Percentiles rank a stretch among this genome's conserved stretches.
Evolutionary conservation across 2,888 invertebrate genomes (phyloP).

Genomic region (Miltochrista miniata): DNA sequence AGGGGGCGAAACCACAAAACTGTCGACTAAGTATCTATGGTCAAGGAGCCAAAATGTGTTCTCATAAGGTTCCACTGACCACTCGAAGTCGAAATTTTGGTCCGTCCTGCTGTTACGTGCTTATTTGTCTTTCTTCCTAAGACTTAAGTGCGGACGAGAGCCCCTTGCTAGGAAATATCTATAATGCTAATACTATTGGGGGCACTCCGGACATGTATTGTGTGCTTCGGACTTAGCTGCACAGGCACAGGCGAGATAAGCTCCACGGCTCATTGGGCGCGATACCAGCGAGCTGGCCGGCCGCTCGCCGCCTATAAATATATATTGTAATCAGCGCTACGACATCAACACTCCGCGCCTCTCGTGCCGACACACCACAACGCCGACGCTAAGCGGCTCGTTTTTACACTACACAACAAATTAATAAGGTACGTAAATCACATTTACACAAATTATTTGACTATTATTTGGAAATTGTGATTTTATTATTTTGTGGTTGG

Average conservation of each 20-base stretch:
- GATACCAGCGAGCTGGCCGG: slow-evolving; percentile 13
- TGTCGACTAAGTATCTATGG: too few species aligned
- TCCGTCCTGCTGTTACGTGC: too few species aligned
- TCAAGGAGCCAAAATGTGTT: too few species aligned
- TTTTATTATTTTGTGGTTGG: too few species aligned
- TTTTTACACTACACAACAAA: neutral
- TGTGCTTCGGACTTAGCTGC: neutral
- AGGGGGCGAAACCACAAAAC: too few species aligned
- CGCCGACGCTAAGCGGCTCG: neutral
- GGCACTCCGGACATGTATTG: neutral
- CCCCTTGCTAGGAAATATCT: too few species aligned
- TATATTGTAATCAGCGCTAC: slow-evolving; percentile 1
- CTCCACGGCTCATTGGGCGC: slow-evolving; percentile 25
- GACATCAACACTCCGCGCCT: neutral
- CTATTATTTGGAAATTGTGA: neutral
- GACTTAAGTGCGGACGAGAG: too few species aligned
- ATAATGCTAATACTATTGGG: too few species aligned
- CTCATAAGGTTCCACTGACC: too few species aligned
- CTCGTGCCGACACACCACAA: neutral
- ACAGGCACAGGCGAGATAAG: slow-evolving; percentile 15
- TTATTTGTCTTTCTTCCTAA: too few species aligned
- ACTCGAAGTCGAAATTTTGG: too few species aligned
- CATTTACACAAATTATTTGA: neutral
- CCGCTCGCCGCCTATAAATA: slow-evolving; percentile 20
- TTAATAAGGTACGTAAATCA: neutral